Percentiles rank a stretch among this genome's conserved stretches.
Evolutionary conservation across 1,140 invertebrate genomes (phyloP).

Genomic region (Drosophila seguyi): DNA sequence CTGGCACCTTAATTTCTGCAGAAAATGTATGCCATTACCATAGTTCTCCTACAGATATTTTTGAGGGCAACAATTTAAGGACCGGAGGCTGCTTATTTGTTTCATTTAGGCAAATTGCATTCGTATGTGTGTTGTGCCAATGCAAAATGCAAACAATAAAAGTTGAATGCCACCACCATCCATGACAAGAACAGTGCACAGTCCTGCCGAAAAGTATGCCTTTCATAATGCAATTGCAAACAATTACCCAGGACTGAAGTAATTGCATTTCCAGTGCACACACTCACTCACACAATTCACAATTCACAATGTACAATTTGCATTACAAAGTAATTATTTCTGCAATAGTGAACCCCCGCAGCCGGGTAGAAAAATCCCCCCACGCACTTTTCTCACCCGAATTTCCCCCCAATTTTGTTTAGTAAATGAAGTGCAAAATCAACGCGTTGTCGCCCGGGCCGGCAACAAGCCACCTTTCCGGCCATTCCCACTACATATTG

Average conservation of each 20-base stretch:
- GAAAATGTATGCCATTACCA: slow-evolving; percentile 2
- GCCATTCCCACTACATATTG: slow-evolving; percentile 49
- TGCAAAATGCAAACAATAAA: slow-evolving; percentile 40
- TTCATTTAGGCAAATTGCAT: slow-evolving; percentile 19
- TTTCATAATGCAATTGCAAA: slow-evolving; percentile 72
- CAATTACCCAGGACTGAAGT: slow-evolving; percentile 64
- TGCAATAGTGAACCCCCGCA: slow-evolving; percentile 20
- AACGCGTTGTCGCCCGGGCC: slow-evolving; percentile 38
- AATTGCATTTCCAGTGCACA: slow-evolving; percentile 64
- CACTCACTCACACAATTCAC: slow-evolving; percentile 12
- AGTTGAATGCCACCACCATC: slow-evolving; percentile 17
- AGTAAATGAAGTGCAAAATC: slow-evolving; percentile 77
- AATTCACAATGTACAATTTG: slow-evolving; percentile 50
- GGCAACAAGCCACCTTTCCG: slow-evolving; percentile 37
- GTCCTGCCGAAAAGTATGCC: slow-evolving; percentile 54
- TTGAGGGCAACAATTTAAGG: slow-evolving; percentile 2
- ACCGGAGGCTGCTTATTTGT: slow-evolving; percentile 26
- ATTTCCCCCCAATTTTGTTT: slow-evolving; percentile 40
- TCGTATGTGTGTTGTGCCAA: slow-evolving; percentile 30
- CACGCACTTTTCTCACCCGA: not conserved
- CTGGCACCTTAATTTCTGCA: not conserved
- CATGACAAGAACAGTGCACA: slow-evolving; percentile 15
- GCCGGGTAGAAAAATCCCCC: not conserved
- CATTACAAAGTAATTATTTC: slow-evolving; percentile 80
- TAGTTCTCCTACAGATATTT: slow-evolving; percentile 4